A percentile compares a stretch with the other conserved stretches of the same genome.
These are phyloP conservation scores for Drosophila littoralis DNA, from an alignment of 1,140 invertebrate genomes.

Conservation along the genomic window DNA sequence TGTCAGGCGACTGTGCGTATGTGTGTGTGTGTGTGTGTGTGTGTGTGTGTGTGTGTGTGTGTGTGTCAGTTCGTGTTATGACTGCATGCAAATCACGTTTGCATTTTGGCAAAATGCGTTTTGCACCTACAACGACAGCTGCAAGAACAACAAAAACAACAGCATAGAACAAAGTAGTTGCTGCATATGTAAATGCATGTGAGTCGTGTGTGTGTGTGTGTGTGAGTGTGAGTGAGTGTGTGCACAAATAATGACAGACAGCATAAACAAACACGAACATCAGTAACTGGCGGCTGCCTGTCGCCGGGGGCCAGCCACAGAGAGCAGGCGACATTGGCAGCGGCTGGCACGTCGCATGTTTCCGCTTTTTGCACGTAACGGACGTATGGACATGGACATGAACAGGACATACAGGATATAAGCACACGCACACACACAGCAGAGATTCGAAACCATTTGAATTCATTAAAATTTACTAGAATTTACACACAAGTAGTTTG, in stretches of 20 bases:
- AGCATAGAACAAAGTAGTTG: conserved; percentile 1
- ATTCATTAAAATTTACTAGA: conserved; percentile 76
- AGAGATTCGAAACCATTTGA: conserved; percentile 53
- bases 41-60: conserved; percentile 11
- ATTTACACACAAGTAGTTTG: conserved; percentile 41
- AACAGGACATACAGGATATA: conserved; percentile 40
- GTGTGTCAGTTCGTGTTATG: conserved; percentile 29
- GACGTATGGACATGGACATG: conserved; percentile 35
- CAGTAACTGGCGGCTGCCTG: conserved; percentile 56
- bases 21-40: not conserved
- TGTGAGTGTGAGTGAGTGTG: conserved; percentile 36
- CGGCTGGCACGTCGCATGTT: conserved; percentile 71
- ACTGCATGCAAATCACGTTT: conserved; percentile 76
- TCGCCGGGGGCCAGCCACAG: conserved; percentile 64
- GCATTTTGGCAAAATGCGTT: conserved; percentile 80
- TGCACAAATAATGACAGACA: conserved; percentile 78
- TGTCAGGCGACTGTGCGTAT: conserved; percentile 30
- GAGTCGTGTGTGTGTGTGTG: conserved; percentile 13
- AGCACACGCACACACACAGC: conserved; percentile 8
- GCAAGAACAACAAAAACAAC: conserved; percentile 41
- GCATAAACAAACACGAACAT: conserved; percentile 78
- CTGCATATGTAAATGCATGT: conserved; percentile 1
- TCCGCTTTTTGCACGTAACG: conserved; percentile 75
- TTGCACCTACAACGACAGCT: conserved; percentile 69
- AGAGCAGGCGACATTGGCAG: conserved; percentile 22